phyloP scores from a whole-genome alignment of 2,113 vertebrate species.

The Chrysochloris asiatica region DNA sequence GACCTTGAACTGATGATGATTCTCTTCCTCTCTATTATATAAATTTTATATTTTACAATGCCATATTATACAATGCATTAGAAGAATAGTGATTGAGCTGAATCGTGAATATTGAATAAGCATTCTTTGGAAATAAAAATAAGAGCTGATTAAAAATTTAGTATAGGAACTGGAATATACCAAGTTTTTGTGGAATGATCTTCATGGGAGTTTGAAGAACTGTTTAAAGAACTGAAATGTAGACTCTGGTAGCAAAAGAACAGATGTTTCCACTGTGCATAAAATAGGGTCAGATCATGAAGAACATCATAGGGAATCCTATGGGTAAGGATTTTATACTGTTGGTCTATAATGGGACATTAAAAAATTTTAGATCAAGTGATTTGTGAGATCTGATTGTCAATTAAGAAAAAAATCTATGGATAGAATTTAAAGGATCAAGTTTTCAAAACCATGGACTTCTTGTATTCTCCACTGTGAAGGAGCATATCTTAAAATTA shows the following conservation, averaged over 20 bases:
- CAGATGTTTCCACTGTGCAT: neutral
- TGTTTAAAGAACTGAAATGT: neutral
- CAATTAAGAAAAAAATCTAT: neutral
- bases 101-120: neutral
- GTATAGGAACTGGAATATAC: neutral
- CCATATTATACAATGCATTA: neutral
- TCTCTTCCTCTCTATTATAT: too few species aligned
- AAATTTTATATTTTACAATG: too few species aligned
- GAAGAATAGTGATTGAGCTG: neutral
- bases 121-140: neutral
- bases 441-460: neutral
- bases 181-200: accelerated
- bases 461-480: neutral
- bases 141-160: neutral
- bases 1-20: too few species aligned
- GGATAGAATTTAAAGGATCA: neutral
- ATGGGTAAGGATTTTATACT: neutral
- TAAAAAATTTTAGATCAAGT: neutral
- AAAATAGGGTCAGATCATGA: neutral
- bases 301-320: neutral
- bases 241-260: neutral
- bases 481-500: neutral
- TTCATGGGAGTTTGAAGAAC: neutral
- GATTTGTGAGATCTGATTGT: neutral
- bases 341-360: neutral